These are phyloP conservation scores for Macrostomum lignano DNA, from an alignment of 1,140 invertebrate species.

Conservation along the genomic window DNA sequence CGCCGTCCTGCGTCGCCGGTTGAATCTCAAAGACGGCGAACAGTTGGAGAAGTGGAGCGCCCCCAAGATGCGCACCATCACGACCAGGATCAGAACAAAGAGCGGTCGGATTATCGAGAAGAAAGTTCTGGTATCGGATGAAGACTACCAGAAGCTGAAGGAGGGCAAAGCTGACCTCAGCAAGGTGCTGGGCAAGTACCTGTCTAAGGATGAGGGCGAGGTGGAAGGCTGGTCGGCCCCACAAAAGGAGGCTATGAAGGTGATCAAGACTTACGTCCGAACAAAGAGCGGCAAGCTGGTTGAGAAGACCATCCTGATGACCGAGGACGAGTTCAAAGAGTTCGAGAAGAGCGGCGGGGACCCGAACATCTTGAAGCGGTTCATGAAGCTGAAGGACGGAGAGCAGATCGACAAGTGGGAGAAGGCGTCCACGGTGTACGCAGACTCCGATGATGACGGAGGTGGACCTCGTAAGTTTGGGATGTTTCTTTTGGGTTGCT, in stretches of 20 bases:
- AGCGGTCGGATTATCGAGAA: constrained; percentile 20
- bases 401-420: constrained; percentile 23
- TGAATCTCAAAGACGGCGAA: constrained; percentile 11
- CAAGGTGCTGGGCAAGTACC: neutral
- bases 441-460: constrained; percentile 13
- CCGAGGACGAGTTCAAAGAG: constrained; percentile 20
- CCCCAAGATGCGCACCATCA: constrained; percentile 14
- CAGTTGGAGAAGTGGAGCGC: constrained; percentile 10
- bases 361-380: constrained; percentile 19
- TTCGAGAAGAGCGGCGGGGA: constrained; percentile 18
- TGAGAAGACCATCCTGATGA: constrained; percentile 20
- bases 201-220: constrained; percentile 3
- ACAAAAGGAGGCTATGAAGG: constrained; percentile 12
- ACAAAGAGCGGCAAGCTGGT: constrained; percentile 22
- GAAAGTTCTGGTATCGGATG: constrained; percentile 18
- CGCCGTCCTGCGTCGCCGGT: neutral
- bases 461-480: constrained; percentile 11
- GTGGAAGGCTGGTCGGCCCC: neutral
- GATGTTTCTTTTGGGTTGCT: neutral
- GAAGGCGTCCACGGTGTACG: constrained; percentile 21
- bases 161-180: constrained; percentile 10
- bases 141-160: constrained; percentile 20
- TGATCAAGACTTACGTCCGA: constrained; percentile 20
- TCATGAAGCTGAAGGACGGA: constrained; percentile 15
- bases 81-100: constrained; percentile 22